Conservation (phyloP, 2,888 invertebrate genomes). For the Cantharis flavilabris region DNA sequence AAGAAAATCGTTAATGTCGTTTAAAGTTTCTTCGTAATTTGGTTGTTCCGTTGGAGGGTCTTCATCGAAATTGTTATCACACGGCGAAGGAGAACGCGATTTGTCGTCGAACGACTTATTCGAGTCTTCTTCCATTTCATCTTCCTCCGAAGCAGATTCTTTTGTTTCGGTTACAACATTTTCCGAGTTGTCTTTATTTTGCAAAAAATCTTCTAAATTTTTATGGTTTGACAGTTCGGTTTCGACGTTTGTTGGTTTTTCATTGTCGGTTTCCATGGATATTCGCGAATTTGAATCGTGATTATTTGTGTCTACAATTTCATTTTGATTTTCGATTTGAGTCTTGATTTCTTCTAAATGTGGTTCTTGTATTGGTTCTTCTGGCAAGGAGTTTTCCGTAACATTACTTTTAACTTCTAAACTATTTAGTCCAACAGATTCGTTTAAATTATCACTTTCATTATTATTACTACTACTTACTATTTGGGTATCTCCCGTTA, state of each 20-base stretch:
- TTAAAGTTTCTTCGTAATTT: slow-evolving; percentile 13
- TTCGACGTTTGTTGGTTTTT: background rate
- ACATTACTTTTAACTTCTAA: slow-evolving; percentile 36
- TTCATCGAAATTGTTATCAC: slow-evolving; percentile 4
- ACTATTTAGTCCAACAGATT: background rate
- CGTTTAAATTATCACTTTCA: slow-evolving; percentile 36
- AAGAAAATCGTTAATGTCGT: slow-evolving; percentile 24
- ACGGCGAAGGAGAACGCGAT: background rate
- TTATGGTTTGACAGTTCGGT: slow-evolving; percentile 9
- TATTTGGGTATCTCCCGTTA: slow-evolving; percentile 44
- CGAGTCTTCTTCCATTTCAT: slow-evolving; percentile 8
- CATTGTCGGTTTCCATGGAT: slow-evolving; percentile 16
- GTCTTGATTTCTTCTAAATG: slow-evolving; percentile 6
- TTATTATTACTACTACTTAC: background rate
- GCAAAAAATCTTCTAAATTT: background rate
- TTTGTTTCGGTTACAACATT: background rate
- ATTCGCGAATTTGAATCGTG: slow-evolving; percentile 18
- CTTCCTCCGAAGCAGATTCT: slow-evolving; percentile 9
- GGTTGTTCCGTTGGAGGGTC: background rate
- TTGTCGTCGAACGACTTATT: background rate
- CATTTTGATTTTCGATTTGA: background rate
- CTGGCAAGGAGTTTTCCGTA: slow-evolving; percentile 8
- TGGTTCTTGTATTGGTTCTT: background rate
- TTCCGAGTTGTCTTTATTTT: background rate
- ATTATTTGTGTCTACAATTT: slow-evolving; percentile 12